Percentiles rank a stretch among this genome's conserved stretches.
These are phyloP conservation scores for Cydia pomonella DNA, from an alignment of 1,140 invertebrate genomes.

Conservation along the genomic window DNA sequence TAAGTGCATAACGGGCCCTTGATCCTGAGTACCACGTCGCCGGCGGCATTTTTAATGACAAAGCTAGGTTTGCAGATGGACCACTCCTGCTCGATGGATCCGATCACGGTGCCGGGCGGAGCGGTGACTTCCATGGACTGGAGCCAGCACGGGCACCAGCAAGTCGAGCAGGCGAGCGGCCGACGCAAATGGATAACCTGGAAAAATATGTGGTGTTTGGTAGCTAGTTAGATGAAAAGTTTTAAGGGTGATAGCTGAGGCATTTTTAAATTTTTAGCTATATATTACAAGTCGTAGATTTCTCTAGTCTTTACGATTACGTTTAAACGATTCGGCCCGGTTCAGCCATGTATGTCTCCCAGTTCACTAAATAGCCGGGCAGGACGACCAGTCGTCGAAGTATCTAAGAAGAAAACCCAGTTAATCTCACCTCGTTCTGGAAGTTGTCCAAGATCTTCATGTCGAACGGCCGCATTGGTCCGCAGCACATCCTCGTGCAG, in stretches of 20 bases:
- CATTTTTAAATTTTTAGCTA: no score
- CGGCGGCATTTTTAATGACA: constrained; percentile 88
- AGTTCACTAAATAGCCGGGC: no score
- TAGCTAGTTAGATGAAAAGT: no score
- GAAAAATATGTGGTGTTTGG: constrained; percentile 32
- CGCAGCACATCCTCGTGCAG: constrained; percentile 89
- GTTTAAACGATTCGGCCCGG: no score
- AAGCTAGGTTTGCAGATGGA: constrained; percentile 89
- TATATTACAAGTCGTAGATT: no score
- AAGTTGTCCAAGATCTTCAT: constrained; percentile 92
- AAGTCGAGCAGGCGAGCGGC: constrained; percentile 88
- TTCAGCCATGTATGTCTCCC: no score
- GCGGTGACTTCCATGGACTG: constrained; percentile 90
- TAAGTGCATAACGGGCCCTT: constrained; percentile 92
- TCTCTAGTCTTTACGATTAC: no score
- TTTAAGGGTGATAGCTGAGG: no score
- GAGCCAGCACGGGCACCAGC: constrained; percentile 92
- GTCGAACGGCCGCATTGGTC: constrained; percentile 89
- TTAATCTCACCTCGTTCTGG: constrained; percentile 85
- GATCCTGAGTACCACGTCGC: constrained; percentile 89
- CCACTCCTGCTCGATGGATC: constrained; percentile 93
- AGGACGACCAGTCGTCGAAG: not conserved
- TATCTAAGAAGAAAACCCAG: not conserved
- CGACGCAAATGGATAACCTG: constrained; percentile 87
- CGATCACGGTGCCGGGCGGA: constrained; percentile 87